These are phyloP conservation scores for Lanius collurio DNA, from an alignment of 2,113 vertebrate genomes.

Conservation along the genomic window DNA sequence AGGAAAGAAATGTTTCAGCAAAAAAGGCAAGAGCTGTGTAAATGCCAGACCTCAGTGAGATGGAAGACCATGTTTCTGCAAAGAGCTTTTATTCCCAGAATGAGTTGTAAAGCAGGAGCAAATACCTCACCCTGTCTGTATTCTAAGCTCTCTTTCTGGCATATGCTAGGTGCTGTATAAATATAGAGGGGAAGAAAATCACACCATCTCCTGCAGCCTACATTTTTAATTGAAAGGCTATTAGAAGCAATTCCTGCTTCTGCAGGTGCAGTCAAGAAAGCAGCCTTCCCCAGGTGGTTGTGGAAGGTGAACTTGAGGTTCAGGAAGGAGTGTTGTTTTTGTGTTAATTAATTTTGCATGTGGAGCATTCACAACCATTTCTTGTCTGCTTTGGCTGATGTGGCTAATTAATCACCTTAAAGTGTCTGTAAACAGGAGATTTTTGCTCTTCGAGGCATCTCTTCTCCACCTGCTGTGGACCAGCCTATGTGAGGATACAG, in stretches of 20 bases:
- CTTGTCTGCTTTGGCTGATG: conserved; percentile 61
- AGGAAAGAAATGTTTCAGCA: conserved; percentile 45
- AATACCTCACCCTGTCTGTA: background rate
- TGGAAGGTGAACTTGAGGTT: conserved; percentile 60
- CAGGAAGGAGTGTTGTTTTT: conserved; percentile 30
- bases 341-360: conserved; percentile 70
- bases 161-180: background rate
- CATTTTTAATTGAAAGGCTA: conserved; percentile 41
- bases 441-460: conserved; percentile 33
- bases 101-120: conserved; percentile 15
- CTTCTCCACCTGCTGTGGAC: conserved; percentile 60
- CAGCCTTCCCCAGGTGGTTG: conserved; percentile 42
- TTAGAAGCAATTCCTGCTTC: conserved; percentile 52
- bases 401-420: conserved; percentile 72
- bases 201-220: conserved; percentile 11
- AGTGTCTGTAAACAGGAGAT: conserved; percentile 66
- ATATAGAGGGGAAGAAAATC: conserved; percentile 9
- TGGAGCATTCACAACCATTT: conserved; percentile 62
- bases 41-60: conserved; percentile 40
- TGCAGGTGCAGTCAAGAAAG: conserved; percentile 51
- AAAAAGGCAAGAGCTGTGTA: conserved; percentile 51
- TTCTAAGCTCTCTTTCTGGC: background rate
- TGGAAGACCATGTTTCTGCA: background rate
- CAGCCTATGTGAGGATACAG: background rate
- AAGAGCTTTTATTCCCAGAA: conserved; percentile 45